These are phyloP conservation scores for Puntigrus tetrazona DNA, from an alignment of 2,113 vertebrate genomes.

Conservation along the genomic window DNA sequence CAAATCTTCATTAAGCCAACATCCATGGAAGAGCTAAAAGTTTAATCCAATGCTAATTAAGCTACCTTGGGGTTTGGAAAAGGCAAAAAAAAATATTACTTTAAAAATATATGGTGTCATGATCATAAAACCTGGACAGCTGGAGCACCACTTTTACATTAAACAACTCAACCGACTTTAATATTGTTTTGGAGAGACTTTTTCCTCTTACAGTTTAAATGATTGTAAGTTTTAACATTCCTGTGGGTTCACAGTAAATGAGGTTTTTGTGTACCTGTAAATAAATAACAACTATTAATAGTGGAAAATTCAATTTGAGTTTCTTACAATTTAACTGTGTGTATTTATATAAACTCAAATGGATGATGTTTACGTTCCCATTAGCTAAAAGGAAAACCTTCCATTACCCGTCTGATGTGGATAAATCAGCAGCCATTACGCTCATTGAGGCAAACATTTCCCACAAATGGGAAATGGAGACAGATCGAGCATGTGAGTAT, in stretches of 20 bases:
- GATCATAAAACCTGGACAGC: not conserved
- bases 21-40: not conserved
- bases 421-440: slow-evolving; percentile 51
- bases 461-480: slow-evolving; percentile 51
- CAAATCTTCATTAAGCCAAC: not conserved
- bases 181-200: not conserved
- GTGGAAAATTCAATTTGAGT: slow-evolving; percentile 6
- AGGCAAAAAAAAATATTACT: not conserved
- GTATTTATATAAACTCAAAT: slow-evolving; percentile 44
- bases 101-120: too few species aligned
- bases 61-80: too few species aligned
- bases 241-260: not conserved
- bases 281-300: slow-evolving; percentile 35
- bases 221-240: not conserved
- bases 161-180: too few species aligned
- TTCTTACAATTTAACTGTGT: slow-evolving; percentile 32
- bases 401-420: slow-evolving; percentile 49
- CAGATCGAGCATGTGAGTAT: slow-evolving; percentile 39
- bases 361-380: slow-evolving; percentile 50
- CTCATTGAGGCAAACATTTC: slow-evolving; percentile 49
- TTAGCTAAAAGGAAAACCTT: slow-evolving; percentile 53
- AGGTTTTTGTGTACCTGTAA: not conserved
- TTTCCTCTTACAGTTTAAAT: not conserved
- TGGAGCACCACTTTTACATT: not conserved
- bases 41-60: too few species aligned